A percentile compares a stretch with the other conserved stretches of the same genome.
Conservation (phyloP, 2,888 invertebrate species). For the Bedellia somnulentella region DNA sequence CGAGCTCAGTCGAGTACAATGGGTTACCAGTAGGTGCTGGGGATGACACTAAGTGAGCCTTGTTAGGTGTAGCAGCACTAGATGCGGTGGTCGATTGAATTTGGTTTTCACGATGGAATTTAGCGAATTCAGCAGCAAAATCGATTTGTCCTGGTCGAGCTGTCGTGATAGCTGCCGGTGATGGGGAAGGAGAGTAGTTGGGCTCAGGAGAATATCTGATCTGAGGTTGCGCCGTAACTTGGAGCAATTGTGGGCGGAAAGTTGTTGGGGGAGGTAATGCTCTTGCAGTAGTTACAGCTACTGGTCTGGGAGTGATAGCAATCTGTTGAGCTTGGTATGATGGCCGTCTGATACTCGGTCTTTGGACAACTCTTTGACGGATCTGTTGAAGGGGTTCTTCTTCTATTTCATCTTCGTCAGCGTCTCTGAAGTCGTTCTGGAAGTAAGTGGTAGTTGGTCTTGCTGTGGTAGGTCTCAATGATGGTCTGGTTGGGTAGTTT, state of each 20-base stretch:
- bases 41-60: slow-evolving; percentile 23
- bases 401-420: slow-evolving; percentile 63
- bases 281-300: slow-evolving; percentile 38
- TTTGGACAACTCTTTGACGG: slow-evolving; percentile 50
- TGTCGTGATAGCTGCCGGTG: slow-evolving; percentile 26
- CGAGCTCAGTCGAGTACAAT: slow-evolving; percentile 75
- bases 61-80: slow-evolving; percentile 29
- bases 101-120: slow-evolving; percentile 70
- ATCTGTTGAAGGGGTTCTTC: slow-evolving; percentile 53
- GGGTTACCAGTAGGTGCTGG: slow-evolving; percentile 59
- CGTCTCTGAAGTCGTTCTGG: slow-evolving; percentile 71
- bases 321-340: slow-evolving; percentile 53
- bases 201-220: slow-evolving; percentile 57
- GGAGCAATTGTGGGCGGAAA: slow-evolving; percentile 64
- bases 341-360: slow-evolving; percentile 37
- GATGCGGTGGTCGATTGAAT: slow-evolving; percentile 51
- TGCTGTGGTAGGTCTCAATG: slow-evolving; percentile 43
- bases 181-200: slow-evolving; percentile 21
- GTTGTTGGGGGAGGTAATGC: slow-evolving; percentile 66
- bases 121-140: slow-evolving; percentile 76
- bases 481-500: slow-evolving; percentile 53
- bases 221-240: slow-evolving; percentile 59
- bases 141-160: slow-evolving; percentile 51
- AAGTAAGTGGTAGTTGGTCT: slow-evolving; percentile 67
- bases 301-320: slow-evolving; percentile 64